Evolutionary conservation across 2,888 invertebrate species (phyloP).

Genomic region (Callyntrura guangdongensis): DNA sequence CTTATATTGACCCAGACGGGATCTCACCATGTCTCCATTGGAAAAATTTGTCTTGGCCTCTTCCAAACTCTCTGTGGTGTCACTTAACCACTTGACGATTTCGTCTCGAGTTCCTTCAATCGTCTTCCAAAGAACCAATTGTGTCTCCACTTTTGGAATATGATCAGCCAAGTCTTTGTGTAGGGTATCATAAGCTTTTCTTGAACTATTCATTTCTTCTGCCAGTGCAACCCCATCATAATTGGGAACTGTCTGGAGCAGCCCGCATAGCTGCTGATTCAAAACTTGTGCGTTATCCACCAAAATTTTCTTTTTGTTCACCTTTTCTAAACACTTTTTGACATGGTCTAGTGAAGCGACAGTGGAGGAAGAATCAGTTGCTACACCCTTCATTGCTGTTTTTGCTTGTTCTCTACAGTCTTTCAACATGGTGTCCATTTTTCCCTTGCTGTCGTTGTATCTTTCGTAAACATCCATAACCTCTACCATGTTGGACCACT

Average conservation of each 20-base stretch:
- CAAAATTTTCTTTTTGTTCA: conserved; percentile 91
- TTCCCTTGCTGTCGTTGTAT: conserved; percentile 91
- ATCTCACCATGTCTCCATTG: conserved; percentile 93
- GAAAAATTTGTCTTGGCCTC: conserved; percentile 92
- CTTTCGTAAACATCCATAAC: conserved; percentile 91
- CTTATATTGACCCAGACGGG: conserved; percentile 93
- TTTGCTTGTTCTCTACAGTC: conserved; percentile 90
- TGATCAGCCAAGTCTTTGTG: conserved; percentile 90
- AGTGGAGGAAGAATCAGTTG: conserved; percentile 89
- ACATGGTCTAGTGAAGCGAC: conserved; percentile 86
- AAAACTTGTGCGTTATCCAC: conserved; percentile 93
- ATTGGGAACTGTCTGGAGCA: conserved; percentile 90
- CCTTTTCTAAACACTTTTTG: conserved; percentile 91
- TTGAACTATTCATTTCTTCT: conserved; percentile 85
- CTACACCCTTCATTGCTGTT: conserved; percentile 88
- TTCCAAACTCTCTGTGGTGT: conserved; percentile 92
- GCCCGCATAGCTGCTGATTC: conserved; percentile 90
- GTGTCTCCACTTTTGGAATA: conserved; percentile 94
- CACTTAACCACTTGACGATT: conserved; percentile 93
- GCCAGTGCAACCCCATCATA: conserved; percentile 88
- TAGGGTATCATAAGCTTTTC: conserved; percentile 84
- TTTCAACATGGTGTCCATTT: conserved; percentile 90
- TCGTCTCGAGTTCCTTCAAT: conserved; percentile 95
- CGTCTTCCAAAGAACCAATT: conserved; percentile 97
- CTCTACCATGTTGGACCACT: conserved; percentile 91